phyloP scores from a whole-genome alignment of 2,113 vertebrate species.

The Ceyx melanurus region DNA sequence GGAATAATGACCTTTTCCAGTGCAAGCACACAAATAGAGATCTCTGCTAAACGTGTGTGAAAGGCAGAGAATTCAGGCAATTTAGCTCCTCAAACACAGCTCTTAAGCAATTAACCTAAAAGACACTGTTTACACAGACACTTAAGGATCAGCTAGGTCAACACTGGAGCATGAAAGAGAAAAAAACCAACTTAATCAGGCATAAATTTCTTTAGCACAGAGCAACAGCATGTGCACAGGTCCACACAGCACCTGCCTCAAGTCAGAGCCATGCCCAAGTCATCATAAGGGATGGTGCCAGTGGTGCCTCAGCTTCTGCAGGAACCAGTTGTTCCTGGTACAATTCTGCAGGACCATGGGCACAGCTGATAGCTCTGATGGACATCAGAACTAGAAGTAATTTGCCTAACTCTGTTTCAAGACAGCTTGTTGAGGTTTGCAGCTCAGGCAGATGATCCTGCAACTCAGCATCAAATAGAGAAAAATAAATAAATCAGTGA shows the following conservation, averaged over 20 bases:
- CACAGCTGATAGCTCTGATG: not conserved
- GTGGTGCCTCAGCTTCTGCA: not conserved
- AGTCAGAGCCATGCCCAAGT: not conserved
- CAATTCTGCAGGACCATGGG: no score
- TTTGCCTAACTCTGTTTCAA: not conserved
- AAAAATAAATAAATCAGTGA: not conserved
- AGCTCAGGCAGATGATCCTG: not conserved
- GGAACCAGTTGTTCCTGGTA: no score
- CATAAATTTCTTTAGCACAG: not conserved
- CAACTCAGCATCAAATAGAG: not conserved
- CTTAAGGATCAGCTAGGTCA: not conserved
- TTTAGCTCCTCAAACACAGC: not conserved
- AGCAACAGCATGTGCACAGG: not conserved
- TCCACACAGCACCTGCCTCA: not conserved
- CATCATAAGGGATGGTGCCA: not conserved
- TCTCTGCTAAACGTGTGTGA: not conserved
- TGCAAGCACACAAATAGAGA: not conserved
- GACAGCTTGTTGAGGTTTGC: not conserved
- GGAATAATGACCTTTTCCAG: not conserved
- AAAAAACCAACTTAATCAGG: not conserved
- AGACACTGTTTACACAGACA: not conserved
- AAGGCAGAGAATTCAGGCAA: not conserved
- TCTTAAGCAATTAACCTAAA: not conserved
- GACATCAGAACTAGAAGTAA: not conserved
- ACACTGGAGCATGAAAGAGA: not conserved